Percentiles rank a stretch among this genome's conserved stretches.
These are phyloP conservation scores for Dermatophagoides farinae DNA, from an alignment of 1,140 invertebrate species.

Conservation along the genomic window DNA sequence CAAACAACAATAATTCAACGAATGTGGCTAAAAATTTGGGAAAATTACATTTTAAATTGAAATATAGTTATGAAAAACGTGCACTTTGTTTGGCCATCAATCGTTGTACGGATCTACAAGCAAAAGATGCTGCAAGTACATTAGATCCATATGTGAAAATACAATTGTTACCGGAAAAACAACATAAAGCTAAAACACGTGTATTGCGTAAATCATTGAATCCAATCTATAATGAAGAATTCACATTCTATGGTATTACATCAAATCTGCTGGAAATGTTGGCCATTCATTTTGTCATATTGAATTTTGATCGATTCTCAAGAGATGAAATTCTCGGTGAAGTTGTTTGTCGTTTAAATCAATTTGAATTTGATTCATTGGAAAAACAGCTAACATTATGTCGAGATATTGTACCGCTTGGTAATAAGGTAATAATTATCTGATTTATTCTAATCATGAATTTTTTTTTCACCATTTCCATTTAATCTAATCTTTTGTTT, in stretches of 20 bases:
- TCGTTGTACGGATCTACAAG: slow-evolving; percentile 57
- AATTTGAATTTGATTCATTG: slow-evolving; percentile 12
- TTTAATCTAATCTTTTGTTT: background rate
- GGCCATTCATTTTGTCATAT: slow-evolving; percentile 74
- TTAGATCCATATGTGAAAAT: slow-evolving; percentile 86
- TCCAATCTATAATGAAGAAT: slow-evolving; percentile 86
- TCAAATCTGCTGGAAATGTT: slow-evolving; percentile 59
- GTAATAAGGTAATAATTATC: slow-evolving; percentile 4
- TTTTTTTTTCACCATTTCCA: background rate
- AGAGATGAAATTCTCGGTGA: slow-evolving; percentile 92
- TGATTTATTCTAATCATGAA: background rate
- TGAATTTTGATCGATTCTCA: slow-evolving; percentile 91
- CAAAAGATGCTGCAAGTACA: slow-evolving; percentile 41
- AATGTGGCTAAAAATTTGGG: slow-evolving; percentile 37
- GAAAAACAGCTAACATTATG: slow-evolving; percentile 19
- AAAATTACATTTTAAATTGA: slow-evolving; percentile 60
- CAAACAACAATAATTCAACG: background rate
- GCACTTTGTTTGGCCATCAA: slow-evolving; percentile 75
- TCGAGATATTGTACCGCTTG: slow-evolving; percentile 17
- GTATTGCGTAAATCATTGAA: slow-evolving; percentile 74
- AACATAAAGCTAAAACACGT: slow-evolving; percentile 75
- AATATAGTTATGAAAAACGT: slow-evolving; percentile 67
- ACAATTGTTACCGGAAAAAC: slow-evolving; percentile 76
- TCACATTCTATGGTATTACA: slow-evolving; percentile 81
- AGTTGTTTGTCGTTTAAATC: slow-evolving; percentile 47